These are phyloP conservation scores for Metridium senile DNA, from an alignment of 92 coral and sea anemone species.

Conservation along the genomic window DNA sequence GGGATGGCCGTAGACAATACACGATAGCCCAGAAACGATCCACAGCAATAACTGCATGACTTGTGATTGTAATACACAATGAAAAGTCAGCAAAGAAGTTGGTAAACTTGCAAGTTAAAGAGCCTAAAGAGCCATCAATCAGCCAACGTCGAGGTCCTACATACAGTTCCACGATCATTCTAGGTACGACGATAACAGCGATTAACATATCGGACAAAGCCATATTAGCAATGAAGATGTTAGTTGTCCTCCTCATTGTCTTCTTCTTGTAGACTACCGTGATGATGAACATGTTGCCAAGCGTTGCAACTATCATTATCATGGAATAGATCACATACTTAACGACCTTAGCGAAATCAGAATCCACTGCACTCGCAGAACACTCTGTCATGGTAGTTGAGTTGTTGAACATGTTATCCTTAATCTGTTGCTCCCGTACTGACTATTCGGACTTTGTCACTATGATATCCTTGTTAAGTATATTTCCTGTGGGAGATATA, in stretches of 20 bases:
- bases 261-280: constrained; percentile 37
- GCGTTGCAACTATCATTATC: constrained; percentile 14
- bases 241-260: constrained; percentile 30
- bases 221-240: constrained; percentile 35
- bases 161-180: constrained; percentile 15
- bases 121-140: constrained; percentile 2
- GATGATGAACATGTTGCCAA: constrained; percentile 27
- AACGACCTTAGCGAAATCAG: neutral
- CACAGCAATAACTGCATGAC: constrained; percentile 21
- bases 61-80: constrained; percentile 1
- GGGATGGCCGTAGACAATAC: constrained; percentile 18
- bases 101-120: constrained; percentile 1
- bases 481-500: neutral
- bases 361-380: neutral
- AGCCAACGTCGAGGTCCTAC: constrained; percentile 13
- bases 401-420: constrained; percentile 2
- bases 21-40: constrained; percentile 34
- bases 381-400: neutral
- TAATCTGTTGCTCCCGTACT: neutral
- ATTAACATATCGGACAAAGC: constrained; percentile 28
- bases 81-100: constrained; percentile 17
- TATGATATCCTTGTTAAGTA: neutral
- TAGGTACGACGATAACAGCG: constrained; percentile 13
- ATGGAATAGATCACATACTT: neutral
- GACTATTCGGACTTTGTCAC: neutral